Evolutionary conservation across 2,797 vertebrate genomes (phyloP).

Genomic region (Rousettus madagascariensis): DNA sequence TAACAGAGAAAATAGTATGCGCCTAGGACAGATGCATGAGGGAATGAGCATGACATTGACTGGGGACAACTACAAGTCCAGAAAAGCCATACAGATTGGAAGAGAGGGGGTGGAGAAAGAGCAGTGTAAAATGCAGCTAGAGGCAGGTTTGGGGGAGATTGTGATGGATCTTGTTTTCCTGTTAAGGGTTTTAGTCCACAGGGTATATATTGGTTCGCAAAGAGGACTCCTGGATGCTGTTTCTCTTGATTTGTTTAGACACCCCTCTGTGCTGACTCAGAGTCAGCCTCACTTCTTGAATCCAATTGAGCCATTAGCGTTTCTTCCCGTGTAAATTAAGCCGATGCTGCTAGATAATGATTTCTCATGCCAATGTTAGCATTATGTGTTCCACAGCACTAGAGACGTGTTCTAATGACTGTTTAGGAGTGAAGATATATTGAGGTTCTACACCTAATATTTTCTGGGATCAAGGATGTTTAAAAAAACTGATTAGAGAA

Average conservation of each 20-base stretch:
- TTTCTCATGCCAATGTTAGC: neutral
- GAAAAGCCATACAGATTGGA: neutral
- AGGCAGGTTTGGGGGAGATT: neutral
- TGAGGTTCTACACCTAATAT: neutral
- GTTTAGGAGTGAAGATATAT: constrained; percentile 26
- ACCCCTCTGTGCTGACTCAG: neutral
- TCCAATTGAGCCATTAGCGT: neutral
- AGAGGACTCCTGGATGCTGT: neutral
- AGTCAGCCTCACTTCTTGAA: constrained; percentile 40
- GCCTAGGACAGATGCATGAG: neutral
- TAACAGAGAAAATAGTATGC: constrained; percentile 5
- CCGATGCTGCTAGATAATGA: neutral
- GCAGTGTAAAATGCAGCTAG: neutral
- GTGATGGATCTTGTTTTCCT: neutral
- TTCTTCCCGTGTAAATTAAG: constrained; percentile 29
- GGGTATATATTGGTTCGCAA: neutral
- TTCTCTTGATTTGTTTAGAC: constrained; percentile 30
- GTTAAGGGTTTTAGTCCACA: neutral
- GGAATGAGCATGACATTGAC: neutral
- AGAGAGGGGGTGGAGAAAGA: neutral
- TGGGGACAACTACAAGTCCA: neutral
- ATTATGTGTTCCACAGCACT: neutral
- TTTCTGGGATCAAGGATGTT: constrained; percentile 34
- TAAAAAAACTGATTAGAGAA: constrained; percentile 42
- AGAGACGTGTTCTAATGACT: neutral